Evolutionary conservation across 2,888 invertebrate genomes (phyloP).

Genomic region (Lottia scabra): DNA sequence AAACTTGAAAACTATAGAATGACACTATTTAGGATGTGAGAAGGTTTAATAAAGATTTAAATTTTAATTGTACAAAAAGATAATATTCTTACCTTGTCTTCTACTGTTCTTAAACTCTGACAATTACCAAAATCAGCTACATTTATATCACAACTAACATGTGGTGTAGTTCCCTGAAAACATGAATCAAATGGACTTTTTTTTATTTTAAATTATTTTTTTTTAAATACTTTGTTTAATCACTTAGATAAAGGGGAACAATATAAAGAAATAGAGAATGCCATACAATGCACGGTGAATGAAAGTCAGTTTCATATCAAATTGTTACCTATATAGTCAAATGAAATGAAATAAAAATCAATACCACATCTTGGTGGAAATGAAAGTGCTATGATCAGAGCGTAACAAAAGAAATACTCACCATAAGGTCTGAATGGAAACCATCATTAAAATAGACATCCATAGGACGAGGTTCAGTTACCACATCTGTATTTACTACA

Average conservation of each 20-base stretch:
- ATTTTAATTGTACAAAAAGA: too few species aligned
- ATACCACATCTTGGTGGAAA: too few species aligned
- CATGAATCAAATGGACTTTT: constrained; percentile 11
- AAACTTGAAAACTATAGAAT: too few species aligned
- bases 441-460: constrained; percentile 68
- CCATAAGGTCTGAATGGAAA: constrained; percentile 62
- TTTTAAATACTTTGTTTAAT: background rate
- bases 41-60: too few species aligned
- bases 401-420: constrained; percentile 36
- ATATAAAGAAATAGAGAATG: too few species aligned
- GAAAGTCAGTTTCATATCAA: background rate
- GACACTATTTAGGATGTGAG: too few species aligned
- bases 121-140: constrained; percentile 63
- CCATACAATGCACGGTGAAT: background rate
- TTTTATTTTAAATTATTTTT: too few species aligned
- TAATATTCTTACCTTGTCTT: constrained; percentile 44
- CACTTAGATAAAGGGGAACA: too few species aligned
- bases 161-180: constrained; percentile 60
- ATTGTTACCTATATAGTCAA: too few species aligned
- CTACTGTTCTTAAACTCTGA: constrained; percentile 51
- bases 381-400: too few species aligned
- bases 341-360: background rate
- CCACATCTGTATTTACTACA: constrained; percentile 6
- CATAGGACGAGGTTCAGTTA: constrained; percentile 37
- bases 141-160: constrained; percentile 61